A percentile compares a stretch with the other conserved stretches of the same genome.
Conservation (phyloP, 2,797 vertebrate genomes). For the Austrolebias charrua region DNA sequence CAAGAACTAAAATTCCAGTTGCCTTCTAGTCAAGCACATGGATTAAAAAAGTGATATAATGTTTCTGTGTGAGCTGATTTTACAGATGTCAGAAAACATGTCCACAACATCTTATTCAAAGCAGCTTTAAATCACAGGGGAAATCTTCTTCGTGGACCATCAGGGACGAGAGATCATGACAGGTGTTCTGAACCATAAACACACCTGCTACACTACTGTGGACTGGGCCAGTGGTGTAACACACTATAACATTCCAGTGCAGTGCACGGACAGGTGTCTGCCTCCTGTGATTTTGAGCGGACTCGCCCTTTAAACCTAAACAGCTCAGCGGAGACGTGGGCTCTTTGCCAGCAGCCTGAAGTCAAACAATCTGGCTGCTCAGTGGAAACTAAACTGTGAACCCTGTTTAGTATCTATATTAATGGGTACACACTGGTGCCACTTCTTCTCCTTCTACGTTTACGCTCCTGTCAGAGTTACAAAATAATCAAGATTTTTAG, state of each 20-base stretch:
- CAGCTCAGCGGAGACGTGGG: constrained; percentile 42
- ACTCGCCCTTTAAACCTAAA: constrained; percentile 44
- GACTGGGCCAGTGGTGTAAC: constrained; percentile 1
- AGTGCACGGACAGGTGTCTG: not conserved
- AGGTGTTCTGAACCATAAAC: constrained; percentile 17
- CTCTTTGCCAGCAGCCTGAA: constrained; percentile 68
- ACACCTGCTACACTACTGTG: constrained; percentile 13
- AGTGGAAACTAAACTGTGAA: constrained; percentile 60
- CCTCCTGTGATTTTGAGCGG: constrained; percentile 19
- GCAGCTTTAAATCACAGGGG: constrained; percentile 10
- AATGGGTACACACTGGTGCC: constrained; percentile 39
- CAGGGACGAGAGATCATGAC: constrained; percentile 1
- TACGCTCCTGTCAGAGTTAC: constrained; percentile 23
- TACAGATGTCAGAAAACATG: no score
- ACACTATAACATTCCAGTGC: constrained; percentile 1
- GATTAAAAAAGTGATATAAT: no score
- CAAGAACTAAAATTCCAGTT: no score
- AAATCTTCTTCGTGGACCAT: not conserved
- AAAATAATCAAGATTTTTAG: constrained; percentile 6
- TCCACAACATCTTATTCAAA: constrained; percentile 15
- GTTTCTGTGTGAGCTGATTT: no score
- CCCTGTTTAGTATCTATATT: constrained; percentile 54
- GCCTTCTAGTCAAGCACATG: no score
- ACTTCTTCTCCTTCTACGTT: constrained; percentile 26
- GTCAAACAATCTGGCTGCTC: constrained; percentile 70